Percentiles rank a stretch among this genome's conserved stretches.
Evolutionary conservation across 2,113 vertebrate species (phyloP).

Genomic region (Pseudopodoces humilis): DNA sequence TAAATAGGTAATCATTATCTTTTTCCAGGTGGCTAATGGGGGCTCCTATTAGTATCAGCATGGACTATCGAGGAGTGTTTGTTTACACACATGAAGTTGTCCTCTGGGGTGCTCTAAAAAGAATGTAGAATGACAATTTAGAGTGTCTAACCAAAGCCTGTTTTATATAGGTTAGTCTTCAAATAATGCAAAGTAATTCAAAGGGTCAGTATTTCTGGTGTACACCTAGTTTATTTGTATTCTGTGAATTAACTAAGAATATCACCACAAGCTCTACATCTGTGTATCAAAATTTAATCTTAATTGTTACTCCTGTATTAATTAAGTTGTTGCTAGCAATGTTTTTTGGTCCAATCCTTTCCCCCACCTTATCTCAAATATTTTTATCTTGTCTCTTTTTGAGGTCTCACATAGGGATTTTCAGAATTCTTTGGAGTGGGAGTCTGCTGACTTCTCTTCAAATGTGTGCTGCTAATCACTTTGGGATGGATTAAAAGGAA

Average conservation of each 20-base stretch:
- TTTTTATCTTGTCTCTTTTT: neutral
- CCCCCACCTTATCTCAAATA: neutral
- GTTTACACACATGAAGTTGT: constrained; percentile 37
- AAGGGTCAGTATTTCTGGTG: neutral
- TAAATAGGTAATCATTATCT: constrained; percentile 37
- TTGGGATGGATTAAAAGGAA: neutral
- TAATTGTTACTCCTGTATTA: neutral
- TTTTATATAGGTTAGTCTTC: neutral
- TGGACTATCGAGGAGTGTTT: constrained; percentile 23
- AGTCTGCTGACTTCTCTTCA: neutral
- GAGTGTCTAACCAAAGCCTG: neutral
- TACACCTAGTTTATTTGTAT: neutral
- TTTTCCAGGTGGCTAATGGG: constrained; percentile 36
- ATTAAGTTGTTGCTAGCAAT: neutral
- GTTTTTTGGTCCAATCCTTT: neutral
- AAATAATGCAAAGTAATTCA: neutral
- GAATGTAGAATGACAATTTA: neutral
- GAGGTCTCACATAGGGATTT: neutral
- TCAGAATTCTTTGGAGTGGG: neutral
- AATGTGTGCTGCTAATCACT: neutral
- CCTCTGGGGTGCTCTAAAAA: constrained; percentile 26
- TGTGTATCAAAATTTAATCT: neutral
- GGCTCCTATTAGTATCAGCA: neutral
- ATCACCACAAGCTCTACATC: neutral
- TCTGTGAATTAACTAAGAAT: neutral